Evolutionary conservation across 2,888 invertebrate species (phyloP).

Genomic region (Achlya flavicornis): DNA sequence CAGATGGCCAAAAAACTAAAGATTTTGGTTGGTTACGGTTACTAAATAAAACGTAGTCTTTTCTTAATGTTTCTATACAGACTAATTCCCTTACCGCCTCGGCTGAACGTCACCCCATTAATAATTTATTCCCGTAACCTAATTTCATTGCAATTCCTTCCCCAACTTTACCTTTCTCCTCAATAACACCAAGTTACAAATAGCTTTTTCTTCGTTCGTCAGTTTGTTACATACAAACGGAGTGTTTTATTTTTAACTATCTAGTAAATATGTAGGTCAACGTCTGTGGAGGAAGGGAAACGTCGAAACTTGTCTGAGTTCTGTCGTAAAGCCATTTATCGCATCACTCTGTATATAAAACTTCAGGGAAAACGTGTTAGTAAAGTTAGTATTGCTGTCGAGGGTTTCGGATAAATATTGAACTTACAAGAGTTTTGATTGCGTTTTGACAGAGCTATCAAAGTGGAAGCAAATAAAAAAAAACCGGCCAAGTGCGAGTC

Average conservation of each 20-base stretch:
- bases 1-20: too few relatives aligned
- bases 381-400: neutral
- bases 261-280: neutral
- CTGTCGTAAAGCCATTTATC: neutral
- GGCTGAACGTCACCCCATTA: too few relatives aligned
- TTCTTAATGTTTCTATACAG: too few relatives aligned
- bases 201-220: neutral
- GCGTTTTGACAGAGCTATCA: too few relatives aligned
- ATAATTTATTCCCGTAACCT: neutral
- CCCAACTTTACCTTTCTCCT: neutral
- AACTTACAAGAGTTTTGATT: neutral
- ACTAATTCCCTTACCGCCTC: too few relatives aligned
- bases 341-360: neutral
- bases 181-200: neutral
- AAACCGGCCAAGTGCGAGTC: too few relatives aligned
- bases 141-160: neutral
- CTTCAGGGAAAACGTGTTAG: neutral
- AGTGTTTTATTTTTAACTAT: slow-evolving; percentile 8
- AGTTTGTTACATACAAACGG: neutral
- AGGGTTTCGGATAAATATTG: neutral
- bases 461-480: too few relatives aligned
- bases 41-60: too few relatives aligned
- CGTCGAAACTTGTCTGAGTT: slow-evolving; percentile 5
- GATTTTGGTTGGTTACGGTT: too few relatives aligned
- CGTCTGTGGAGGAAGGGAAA: neutral